These are phyloP conservation scores for Anaspis maculata DNA, from an alignment of 2,888 invertebrate species.

Conservation along the genomic window DNA sequence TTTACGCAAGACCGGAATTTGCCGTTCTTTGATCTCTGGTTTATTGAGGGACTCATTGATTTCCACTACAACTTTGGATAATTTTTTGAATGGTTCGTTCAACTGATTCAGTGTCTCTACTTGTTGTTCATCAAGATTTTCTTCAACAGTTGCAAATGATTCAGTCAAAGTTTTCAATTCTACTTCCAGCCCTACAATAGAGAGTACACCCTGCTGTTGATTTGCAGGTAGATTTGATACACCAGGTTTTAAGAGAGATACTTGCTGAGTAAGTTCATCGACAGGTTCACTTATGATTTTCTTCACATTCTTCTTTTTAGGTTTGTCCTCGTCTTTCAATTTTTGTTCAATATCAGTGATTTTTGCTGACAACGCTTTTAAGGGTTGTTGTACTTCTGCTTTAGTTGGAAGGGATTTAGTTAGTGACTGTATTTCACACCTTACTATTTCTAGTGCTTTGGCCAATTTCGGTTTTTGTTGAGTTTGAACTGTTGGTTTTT, in stretches of 20 bases:
- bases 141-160: background rate
- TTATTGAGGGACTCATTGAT: slow-evolving; percentile 10
- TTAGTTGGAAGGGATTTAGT: background rate
- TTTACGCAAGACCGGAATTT: slow-evolving; percentile 14
- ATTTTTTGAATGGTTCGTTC: slow-evolving; percentile 17
- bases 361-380: slow-evolving; percentile 7
- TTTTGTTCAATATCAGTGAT: slow-evolving; percentile 7
- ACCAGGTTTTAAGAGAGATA: slow-evolving; percentile 2
- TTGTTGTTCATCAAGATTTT: too few relatives aligned
- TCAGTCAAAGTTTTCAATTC: background rate
- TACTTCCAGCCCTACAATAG: slow-evolving; percentile 4
- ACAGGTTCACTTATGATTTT: slow-evolving; percentile 3
- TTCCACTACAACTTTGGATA: slow-evolving; percentile 17
- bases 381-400: slow-evolving; percentile 1
- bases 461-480: background rate
- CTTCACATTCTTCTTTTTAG: background rate
- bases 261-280: background rate
- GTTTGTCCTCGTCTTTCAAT: slow-evolving; percentile 1
- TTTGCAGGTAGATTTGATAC: background rate
- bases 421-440: too few relatives aligned
- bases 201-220: slow-evolving; percentile 5
- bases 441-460: background rate
- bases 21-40: slow-evolving; percentile 13
- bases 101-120: slow-evolving; percentile 11
- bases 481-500: too few relatives aligned